Evolutionary conservation across 1,140 invertebrate species (phyloP).

Genomic region (Adelges cooleyi): DNA sequence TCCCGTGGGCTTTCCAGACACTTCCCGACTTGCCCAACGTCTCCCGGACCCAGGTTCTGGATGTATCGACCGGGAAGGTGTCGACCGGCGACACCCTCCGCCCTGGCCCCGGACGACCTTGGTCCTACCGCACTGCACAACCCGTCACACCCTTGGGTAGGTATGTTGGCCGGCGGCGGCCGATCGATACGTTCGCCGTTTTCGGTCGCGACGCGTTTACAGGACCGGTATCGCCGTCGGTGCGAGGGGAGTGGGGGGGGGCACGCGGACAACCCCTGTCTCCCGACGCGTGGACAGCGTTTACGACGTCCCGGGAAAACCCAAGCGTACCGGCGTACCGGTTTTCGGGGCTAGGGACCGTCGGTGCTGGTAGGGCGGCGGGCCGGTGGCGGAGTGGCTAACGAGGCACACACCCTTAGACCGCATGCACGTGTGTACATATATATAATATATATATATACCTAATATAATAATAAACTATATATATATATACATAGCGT

Average conservation of each 20-base stretch:
- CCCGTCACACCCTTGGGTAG: neutral
- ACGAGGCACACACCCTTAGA: too few relatives aligned
- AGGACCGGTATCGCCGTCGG: neutral
- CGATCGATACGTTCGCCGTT: neutral
- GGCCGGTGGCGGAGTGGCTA: too few relatives aligned
- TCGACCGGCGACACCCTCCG: too few relatives aligned
- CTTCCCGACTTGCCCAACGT: too few relatives aligned
- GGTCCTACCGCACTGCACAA: conserved; percentile 22
- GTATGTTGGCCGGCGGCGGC: neutral
- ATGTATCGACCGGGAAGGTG: too few relatives aligned
- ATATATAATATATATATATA: neutral
- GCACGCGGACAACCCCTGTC: too few relatives aligned
- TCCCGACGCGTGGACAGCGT: neutral
- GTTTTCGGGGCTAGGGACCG: conserved; percentile 11
- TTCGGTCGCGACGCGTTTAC: too few relatives aligned
- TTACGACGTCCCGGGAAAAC: conserved; percentile 12
- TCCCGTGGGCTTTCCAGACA: too few relatives aligned
- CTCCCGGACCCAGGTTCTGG: too few relatives aligned
- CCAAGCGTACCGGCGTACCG: neutral
- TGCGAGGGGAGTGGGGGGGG: neutral
- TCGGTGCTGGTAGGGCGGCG: neutral
- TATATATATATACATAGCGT: neutral
- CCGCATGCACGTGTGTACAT: neutral
- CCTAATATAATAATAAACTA: too few relatives aligned
- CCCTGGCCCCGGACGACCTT: conserved; percentile 1